Evolutionary conservation across 2,797 vertebrate species (phyloP).

Genomic region (Sitta carolinensis): DNA sequence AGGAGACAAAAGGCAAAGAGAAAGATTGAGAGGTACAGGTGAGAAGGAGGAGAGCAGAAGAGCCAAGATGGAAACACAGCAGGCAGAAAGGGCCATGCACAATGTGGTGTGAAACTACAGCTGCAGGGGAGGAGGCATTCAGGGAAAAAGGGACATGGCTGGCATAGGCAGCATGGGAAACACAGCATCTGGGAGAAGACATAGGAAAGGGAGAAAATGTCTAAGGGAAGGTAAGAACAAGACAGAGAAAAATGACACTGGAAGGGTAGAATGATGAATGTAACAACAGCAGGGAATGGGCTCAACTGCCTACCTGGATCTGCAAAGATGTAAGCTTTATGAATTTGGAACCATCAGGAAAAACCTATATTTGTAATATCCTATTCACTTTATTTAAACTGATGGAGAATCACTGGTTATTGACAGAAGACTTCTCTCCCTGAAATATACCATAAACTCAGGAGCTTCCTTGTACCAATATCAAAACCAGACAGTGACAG

Average conservation of each 20-base stretch:
- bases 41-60: background rate
- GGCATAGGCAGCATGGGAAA: background rate
- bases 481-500: conserved; percentile 7
- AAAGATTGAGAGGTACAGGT: conserved; percentile 9
- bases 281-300: background rate
- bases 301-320: background rate
- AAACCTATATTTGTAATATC: background rate
- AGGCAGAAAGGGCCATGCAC: background rate
- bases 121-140: background rate
- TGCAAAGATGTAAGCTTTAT: background rate
- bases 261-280: background rate
- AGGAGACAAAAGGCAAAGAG: conserved; percentile 44
- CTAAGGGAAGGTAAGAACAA: background rate
- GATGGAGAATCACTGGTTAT: background rate
- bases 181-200: background rate
- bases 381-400: background rate
- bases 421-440: background rate
- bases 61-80: background rate
- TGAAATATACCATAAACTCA: background rate
- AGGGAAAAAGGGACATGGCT: background rate
- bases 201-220: background rate
- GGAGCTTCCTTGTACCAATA: background rate
- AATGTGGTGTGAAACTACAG: background rate
- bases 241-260: background rate
- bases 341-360: background rate